Base-by-base conservation (phyloP, 2,888 invertebrate genomes). In the Agonum fuliginosum region DNA sequence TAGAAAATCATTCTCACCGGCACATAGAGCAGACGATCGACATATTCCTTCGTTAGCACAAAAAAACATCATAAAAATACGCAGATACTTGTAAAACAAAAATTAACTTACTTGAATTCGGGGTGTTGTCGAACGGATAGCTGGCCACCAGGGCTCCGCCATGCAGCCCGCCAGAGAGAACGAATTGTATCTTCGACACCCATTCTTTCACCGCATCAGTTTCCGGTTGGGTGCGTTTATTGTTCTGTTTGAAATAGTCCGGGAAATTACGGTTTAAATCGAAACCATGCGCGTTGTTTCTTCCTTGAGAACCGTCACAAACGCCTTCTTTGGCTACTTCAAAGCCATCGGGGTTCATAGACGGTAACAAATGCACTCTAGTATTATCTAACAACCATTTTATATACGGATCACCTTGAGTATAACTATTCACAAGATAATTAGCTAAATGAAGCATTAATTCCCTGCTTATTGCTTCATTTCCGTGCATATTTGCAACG, bases 341-440 rank as follows among this genome's bases (percentile, higher is more conserved):
- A 88, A 94, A 99, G 19, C 99, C 99, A 86, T 99, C 99, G 0
- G 99, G 99, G 87, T 99, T 99, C 97, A 99, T 97, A 0, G 97
- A 95, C 0, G 99, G 98, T 91, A 99, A 91, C 82, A 99, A 92
- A 86, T 99, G 99, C 83, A 99, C 97, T 79, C 98, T 91, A 0
- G 99, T 99, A 86, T 96, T 96, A 86, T 98, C 96, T 86, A 99
- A 86, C 76, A 99, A 88, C 94, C 96, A 96, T 83, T 93, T 92
- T 78, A 98, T 93, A 85, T 96, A 96, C 17, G 93, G 91, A 87
- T 98, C 95, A 87, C 98, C 95, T 1, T 91, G 90, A 46, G 91
- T 91, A 86, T 97, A 97, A 82, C 92, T 94, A 43, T 93, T 93
- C 77, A 96, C 94, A 81, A 97, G 89, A 84, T 95, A 92, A 86